A percentile compares a stretch with the other conserved stretches of the same genome.
Conservation (phyloP, 2,113 vertebrate genomes). For the Miniopterus natalensis region DNA sequence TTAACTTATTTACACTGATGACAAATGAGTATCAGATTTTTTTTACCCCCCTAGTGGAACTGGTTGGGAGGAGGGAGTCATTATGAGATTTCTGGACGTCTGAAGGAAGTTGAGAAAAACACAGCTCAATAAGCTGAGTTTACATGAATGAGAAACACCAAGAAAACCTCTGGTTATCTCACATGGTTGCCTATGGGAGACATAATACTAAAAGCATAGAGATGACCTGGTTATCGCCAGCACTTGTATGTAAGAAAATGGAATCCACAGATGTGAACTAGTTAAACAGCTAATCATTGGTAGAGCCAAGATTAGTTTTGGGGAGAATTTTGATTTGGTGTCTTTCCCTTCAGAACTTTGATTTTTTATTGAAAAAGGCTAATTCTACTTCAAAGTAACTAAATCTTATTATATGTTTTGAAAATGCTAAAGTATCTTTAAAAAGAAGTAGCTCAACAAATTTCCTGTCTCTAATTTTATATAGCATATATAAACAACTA, state of each 20-base stretch:
- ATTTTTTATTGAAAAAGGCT: neutral
- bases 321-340: neutral
- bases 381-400: neutral
- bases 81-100: neutral
- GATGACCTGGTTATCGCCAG: neutral
- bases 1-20: neutral
- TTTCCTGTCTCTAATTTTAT: constrained; percentile 3
- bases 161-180: neutral
- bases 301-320: neutral
- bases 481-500: neutral
- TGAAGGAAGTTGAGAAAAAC: neutral
- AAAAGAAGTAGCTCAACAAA: neutral
- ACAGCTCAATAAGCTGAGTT: neutral
- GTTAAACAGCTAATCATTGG: neutral
- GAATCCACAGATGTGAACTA: neutral
- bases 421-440: constrained; percentile 16
- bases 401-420: constrained; percentile 4
- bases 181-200: neutral
- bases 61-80: neutral
- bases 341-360: neutral
- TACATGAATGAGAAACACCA: neutral
- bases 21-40: neutral
- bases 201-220: neutral
- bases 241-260: neutral
- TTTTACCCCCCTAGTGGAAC: neutral